Conservation (phyloP, 2,888 invertebrate genomes). For the Blomia tropicalis region DNA sequence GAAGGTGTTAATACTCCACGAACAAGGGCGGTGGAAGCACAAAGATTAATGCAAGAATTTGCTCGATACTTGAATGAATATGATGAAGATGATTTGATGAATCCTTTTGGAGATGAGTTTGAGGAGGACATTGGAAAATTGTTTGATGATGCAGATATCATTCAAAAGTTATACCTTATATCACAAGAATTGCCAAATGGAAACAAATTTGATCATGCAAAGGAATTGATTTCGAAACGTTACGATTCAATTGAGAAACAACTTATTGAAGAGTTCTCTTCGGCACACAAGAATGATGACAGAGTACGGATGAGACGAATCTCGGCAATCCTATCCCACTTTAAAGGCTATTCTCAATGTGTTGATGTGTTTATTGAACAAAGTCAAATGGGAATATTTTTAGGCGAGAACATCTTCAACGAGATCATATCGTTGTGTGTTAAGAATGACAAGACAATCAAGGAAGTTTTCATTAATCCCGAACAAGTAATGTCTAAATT, state of each 20-base stretch:
- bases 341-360: slow-evolving; percentile 89
- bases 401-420: slow-evolving; percentile 73
- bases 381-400: slow-evolving; percentile 73
- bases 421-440: slow-evolving; percentile 76
- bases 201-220: slow-evolving; percentile 63
- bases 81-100: slow-evolving; percentile 37
- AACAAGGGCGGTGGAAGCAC: slow-evolving; percentile 82
- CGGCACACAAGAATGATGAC: slow-evolving; percentile 69
- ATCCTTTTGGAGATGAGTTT: not conserved
- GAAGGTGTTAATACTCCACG: slow-evolving; percentile 90
- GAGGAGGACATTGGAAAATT: slow-evolving; percentile 44
- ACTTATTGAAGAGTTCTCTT: slow-evolving; percentile 83
- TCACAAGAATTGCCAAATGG: slow-evolving; percentile 80
- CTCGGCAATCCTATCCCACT: slow-evolving; percentile 76
- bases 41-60: slow-evolving; percentile 75
- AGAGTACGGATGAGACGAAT: slow-evolving; percentile 77
- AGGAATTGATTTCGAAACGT: slow-evolving; percentile 66
- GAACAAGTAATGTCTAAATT: slow-evolving; percentile 96
- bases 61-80: slow-evolving; percentile 76
- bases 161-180: slow-evolving; percentile 86
- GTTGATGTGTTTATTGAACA: slow-evolving; percentile 92
- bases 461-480: slow-evolving; percentile 77
- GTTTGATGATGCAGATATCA: slow-evolving; percentile 87
- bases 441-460: slow-evolving; percentile 52
- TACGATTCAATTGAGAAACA: slow-evolving; percentile 75